Evolutionary conservation across 2,888 invertebrate species (phyloP).

Genomic region (Eupithecia pulchellata): DNA sequence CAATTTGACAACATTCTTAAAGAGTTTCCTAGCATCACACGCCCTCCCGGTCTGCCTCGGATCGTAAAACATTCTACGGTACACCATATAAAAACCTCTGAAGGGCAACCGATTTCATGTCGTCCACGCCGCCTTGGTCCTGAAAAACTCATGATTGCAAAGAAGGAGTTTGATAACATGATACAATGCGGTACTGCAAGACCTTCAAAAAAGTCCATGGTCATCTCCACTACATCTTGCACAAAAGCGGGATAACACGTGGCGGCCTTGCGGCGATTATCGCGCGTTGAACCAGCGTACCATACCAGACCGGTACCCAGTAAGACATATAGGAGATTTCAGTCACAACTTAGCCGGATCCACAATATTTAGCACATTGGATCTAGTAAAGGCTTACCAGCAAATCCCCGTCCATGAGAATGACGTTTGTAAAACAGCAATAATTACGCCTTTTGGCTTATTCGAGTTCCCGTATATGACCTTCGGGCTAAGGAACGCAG

Average conservation of each 20-base stretch:
- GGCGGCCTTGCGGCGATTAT: not conserved
- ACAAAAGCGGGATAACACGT: constrained; percentile 15
- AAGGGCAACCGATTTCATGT: constrained; percentile 32
- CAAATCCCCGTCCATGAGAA: constrained; percentile 55
- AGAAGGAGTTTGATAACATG: constrained; percentile 36
- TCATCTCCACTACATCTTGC: constrained; percentile 42
- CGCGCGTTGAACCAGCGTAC: not conserved
- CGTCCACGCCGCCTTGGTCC: constrained; percentile 35
- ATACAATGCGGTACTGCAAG: constrained; percentile 41
- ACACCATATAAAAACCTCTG: constrained; percentile 33
- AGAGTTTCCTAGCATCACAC: constrained; percentile 6
- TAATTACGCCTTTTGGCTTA: constrained; percentile 48
- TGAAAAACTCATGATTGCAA: constrained; percentile 24
- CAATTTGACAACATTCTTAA: not conserved
- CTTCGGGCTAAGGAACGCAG: constrained; percentile 46
- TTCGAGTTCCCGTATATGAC: constrained; percentile 63
- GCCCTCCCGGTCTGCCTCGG: not conserved
- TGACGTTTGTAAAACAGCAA: constrained; percentile 60
- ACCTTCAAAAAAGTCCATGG: constrained; percentile 51
- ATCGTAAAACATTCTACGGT: constrained; percentile 29
- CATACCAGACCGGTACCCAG: no score
- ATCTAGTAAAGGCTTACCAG: not conserved
- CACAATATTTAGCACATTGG: not conserved
- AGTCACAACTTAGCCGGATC: not conserved
- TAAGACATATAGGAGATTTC: not conserved